Percentiles rank a stretch among this genome's conserved stretches.
phyloP scores from a whole-genome alignment of 2,797 vertebrate genomes.

The Intellagama lesueurii region DNA sequence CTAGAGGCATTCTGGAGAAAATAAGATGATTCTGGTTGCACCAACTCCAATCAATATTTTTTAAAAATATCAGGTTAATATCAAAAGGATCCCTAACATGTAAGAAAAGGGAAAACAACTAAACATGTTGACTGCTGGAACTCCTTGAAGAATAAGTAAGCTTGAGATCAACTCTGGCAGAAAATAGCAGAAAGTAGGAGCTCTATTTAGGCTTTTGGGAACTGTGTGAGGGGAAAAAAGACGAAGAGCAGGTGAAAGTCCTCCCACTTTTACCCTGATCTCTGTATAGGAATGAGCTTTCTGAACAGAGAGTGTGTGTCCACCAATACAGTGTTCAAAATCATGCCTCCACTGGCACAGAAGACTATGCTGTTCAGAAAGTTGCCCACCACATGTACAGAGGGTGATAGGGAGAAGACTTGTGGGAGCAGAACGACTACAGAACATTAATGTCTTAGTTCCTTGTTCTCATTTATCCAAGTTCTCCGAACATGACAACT shows the following conservation, averaged over 20 bases:
- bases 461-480: no score
- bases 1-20: background rate
- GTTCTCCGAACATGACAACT: no score
- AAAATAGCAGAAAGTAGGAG: background rate
- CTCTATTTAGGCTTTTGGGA: background rate
- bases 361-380: background rate
- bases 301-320: no score
- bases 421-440: background rate
- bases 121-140: background rate
- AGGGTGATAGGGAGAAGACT: background rate
- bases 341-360: background rate
- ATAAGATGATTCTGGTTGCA: background rate
- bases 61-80: background rate
- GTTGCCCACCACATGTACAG: background rate
- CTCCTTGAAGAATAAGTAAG: background rate
- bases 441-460: no score
- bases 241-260: background rate
- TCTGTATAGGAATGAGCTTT: background rate
- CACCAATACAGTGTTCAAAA: background rate
- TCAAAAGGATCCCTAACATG: background rate
- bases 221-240: background rate
- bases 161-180: background rate
- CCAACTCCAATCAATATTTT: background rate
- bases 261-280: background rate
- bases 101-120: background rate